phyloP scores from a whole-genome alignment of 2,797 vertebrate species.

The Galagoides demidoff region DNA sequence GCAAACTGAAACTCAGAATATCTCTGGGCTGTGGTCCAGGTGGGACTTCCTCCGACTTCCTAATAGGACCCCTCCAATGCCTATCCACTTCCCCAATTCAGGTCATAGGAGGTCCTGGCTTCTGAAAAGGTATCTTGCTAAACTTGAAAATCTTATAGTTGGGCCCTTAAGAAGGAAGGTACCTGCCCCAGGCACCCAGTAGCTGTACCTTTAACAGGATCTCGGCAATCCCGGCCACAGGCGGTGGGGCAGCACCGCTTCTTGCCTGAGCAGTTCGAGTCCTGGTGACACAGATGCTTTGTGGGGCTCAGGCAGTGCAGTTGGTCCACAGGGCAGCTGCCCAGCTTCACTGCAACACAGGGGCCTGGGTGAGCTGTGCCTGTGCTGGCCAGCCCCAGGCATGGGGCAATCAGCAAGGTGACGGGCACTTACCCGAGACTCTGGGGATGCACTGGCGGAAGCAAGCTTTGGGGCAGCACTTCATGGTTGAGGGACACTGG shows the following conservation, averaged over 20 bases:
- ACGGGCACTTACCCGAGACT: slow-evolving; percentile 54
- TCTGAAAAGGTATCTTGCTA: background rate
- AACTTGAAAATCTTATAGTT: background rate
- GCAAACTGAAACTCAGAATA: background rate
- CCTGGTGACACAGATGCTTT: slow-evolving; percentile 61
- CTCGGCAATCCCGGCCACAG: slow-evolving; percentile 77
- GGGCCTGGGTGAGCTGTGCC: background rate
- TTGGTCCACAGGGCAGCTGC: slow-evolving; percentile 42
- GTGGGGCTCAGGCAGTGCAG: slow-evolving; percentile 58
- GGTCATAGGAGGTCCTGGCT: background rate
- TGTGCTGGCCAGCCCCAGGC: background rate
- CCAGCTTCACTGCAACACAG: slow-evolving; percentile 67
- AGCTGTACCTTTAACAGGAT: slow-evolving; percentile 57
- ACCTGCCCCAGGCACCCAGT: fast-evolving
- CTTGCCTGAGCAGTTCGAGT: background rate
- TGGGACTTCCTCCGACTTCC: background rate
- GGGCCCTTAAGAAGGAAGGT: background rate
- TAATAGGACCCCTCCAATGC: background rate
- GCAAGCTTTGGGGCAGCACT: slow-evolving; percentile 70
- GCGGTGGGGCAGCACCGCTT: slow-evolving; percentile 52
- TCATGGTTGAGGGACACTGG: slow-evolving; percentile 55
- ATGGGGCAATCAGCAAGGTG: background rate
- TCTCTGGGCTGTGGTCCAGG: background rate
- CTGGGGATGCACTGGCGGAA: slow-evolving; percentile 71
- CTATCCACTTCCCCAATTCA: background rate